These are phyloP conservation scores for Drosophila obscura DNA, from an alignment of 1,140 invertebrate species.

Conservation along the genomic window DNA sequence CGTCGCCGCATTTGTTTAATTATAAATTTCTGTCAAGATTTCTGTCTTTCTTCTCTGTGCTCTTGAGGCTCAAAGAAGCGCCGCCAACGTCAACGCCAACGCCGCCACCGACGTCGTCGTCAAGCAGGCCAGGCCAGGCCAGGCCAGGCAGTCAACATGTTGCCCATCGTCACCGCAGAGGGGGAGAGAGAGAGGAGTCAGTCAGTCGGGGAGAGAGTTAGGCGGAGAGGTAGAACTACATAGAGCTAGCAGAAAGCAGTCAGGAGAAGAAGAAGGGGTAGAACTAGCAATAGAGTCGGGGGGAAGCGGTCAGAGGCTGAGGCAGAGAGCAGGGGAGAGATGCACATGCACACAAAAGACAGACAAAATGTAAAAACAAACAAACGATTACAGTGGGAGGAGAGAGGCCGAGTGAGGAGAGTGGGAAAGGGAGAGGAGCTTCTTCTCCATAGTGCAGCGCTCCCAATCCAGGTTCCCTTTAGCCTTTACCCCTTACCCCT, in stretches of 20 bases:
- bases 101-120: too few species aligned
- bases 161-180: conserved; percentile 57
- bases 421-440: too few species aligned
- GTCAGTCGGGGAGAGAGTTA: too few species aligned
- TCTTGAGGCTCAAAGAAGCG: conserved; percentile 69
- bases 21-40: conserved; percentile 81
- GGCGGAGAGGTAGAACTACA: too few species aligned
- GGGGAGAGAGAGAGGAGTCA: background rate
- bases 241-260: too few species aligned
- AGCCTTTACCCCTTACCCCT: too few species aligned
- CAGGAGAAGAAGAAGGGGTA: too few species aligned
- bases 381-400: conserved; percentile 29
- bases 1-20: conserved; percentile 73
- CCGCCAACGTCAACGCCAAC: conserved; percentile 37
- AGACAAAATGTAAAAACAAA: conserved; percentile 50
- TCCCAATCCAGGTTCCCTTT: background rate
- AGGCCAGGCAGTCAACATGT: conserved; percentile 63
- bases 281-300: too few species aligned
- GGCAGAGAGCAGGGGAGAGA: conserved; percentile 6
- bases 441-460: conserved; percentile 20
- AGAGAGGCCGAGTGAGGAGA: too few species aligned
- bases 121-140: conserved; percentile 17
- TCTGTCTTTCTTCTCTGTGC: conserved; percentile 35
- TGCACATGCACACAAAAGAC: conserved; percentile 27
- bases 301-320: too few species aligned